phyloP scores from a whole-genome alignment of 2,113 vertebrate species.

The Tupaia chinensis region DNA sequence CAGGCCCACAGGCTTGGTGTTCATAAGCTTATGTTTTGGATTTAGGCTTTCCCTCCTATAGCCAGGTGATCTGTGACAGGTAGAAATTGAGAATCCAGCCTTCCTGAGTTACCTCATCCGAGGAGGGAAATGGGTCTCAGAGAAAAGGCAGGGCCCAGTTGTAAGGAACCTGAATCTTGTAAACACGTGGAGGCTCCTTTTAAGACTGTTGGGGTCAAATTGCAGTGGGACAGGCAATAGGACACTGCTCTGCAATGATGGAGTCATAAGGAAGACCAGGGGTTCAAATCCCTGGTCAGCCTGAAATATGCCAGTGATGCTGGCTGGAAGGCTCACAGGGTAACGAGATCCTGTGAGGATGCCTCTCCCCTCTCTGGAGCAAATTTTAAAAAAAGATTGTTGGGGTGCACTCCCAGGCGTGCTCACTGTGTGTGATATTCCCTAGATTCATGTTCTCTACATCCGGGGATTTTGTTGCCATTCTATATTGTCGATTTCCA shows the following conservation, averaged over 20 bases:
- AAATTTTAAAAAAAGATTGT: no score
- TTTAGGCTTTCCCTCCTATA: background rate
- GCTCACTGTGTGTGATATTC: background rate
- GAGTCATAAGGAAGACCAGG: no score
- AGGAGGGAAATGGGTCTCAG: background rate
- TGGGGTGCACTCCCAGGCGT: background rate
- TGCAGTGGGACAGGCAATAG: no score
- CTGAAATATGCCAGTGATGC: no score
- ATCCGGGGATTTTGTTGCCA: background rate
- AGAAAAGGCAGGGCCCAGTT: background rate
- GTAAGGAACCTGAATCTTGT: background rate
- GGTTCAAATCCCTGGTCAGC: no score
- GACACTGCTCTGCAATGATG: no score
- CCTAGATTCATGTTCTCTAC: background rate
- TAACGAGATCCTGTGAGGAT: no score
- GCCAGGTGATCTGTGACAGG: background rate
- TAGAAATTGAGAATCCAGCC: background rate
- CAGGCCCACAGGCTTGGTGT: background rate
- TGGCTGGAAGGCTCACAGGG: no score
- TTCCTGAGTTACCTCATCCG: background rate
- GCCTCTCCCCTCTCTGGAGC: no score
- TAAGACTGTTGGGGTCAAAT: no score
- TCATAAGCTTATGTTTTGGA: background rate
- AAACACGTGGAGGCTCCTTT: background rate
- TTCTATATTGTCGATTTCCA: background rate